Evolutionary conservation across 2,888 invertebrate species (phyloP), one percentile per base, ranked within the genome.

Genomic region (Dynastes grantii): DNA sequence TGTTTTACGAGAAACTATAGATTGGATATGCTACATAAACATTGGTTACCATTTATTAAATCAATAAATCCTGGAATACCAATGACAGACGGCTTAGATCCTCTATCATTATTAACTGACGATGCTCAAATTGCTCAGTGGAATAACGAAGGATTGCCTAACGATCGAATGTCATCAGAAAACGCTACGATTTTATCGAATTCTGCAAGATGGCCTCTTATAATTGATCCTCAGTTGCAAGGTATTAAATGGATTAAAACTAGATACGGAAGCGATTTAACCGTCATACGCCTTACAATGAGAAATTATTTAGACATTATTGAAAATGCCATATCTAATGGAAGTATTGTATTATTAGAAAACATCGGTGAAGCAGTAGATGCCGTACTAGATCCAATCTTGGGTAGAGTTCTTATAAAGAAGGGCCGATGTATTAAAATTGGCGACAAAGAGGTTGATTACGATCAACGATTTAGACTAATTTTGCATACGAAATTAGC

Each of bases 211-310:
- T 98, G 98, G 96, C 98, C 98, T 0, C 90, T 98, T 22, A 96
- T 98, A 93, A 97, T 98, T 83, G 98, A 98, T 90, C 98, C 98
- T 0, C 97, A 97, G 88, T 82, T 89, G 13, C 97, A 97, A 91
- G 97, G 96, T 22, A 92, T 97, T 76, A 98, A 97, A 88, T 98
- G 98, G 98, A 97, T 98, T 80, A 98, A 97, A 89, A 94, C 92
- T n/a, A 94, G 92, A 85, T 98, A 95, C 87, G 95, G 95, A 0
- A 92, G 92, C 0, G 87, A 90, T 0, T 88, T 98, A 64, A 92
- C 93, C 73, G 92, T 96, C 2, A 90, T 97, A n/a, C 92, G 97
- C 49, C 90, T 97, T 51, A 95, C 95, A 0, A 94, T 95, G 86
- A 94, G 93, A 81, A 95, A 94, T 84, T 98, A 97, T 88, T 88